Evolutionary conservation across 1,140 invertebrate species (phyloP), one percentile per base, ranked within the genome.

Genomic region (Pissodes strobi): DNA sequence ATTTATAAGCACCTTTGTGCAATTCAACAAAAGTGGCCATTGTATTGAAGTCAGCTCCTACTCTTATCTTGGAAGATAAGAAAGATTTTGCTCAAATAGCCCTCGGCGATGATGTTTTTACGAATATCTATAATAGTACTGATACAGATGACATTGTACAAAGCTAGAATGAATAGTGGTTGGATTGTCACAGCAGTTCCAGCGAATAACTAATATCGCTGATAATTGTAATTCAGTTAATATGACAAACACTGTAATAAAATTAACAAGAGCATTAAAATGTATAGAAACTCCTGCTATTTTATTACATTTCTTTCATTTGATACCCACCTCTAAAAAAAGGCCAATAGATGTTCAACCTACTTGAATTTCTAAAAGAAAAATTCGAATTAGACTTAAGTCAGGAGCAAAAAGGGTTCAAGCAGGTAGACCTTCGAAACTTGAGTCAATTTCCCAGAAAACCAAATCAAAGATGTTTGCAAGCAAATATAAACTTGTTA

Each of bases 101-200:
- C 48, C 48, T 51, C 48, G 48, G 48, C 48, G 48, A 51, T 1
- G 48, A 51, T 51, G 17, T 51, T 51, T 51, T 19, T 30, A 51
- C 25, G 48, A 15, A 30, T 30, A 9, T 51, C 21, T 51, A 21
- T 2, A 30, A 51, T 6, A 51, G 10, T 51, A 25, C 12, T 13
- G 48, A 51, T 18, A 51, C 23, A 51, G 48, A 51, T 25, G 18
- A 51, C 2, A n/a, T n/a, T n/a, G n/a, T n/a, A n/a, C n/a, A n/a
- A 51, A 25, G 23, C 1, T 10, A 21, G 1, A 51, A 51, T 15
- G 21, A 51, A 51, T 19, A 51, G 48, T 51, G 25, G 48, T 10
- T 51, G 48, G 48, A 25, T 51, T 51, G 48, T n/a, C 48, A 51
- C 48, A 51, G 17, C 2, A 51, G n/a, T 51, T 51, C 17, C 18